A percentile compares a stretch with the other conserved stretches of the same genome.
phyloP scores from a whole-genome alignment of 2,888 invertebrate genomes.

The Eurytoma adleriae region DNA sequence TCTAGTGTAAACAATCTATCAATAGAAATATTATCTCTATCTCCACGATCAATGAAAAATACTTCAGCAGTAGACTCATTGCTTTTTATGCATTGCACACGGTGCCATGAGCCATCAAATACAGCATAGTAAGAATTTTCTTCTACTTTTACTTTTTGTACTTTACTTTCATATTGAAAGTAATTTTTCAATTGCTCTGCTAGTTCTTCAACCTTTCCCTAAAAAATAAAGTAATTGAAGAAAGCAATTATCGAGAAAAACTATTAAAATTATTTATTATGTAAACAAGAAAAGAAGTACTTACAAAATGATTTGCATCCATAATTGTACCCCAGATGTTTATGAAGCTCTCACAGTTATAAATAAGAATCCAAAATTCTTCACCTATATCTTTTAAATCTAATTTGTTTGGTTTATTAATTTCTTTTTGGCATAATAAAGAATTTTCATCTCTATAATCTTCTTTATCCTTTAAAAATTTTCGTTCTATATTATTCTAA shows the following conservation, averaged over 20 bases:
- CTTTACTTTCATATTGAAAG: constrained; percentile 11
- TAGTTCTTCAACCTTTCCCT: constrained; percentile 24
- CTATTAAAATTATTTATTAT: constrained; percentile 2
- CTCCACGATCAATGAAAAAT: constrained; percentile 39
- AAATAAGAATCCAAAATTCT: constrained; percentile 26
- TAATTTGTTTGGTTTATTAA: too few species aligned
- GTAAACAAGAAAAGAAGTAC: neutral
- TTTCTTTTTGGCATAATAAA: too few species aligned
- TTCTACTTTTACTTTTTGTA: neutral
- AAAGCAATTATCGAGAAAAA: neutral
- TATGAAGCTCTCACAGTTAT: neutral
- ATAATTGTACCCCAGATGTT: constrained; percentile 32
- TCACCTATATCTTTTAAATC: neutral
- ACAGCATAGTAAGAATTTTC: constrained; percentile 17
- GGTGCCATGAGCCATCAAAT: constrained; percentile 30
- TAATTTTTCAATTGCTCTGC: constrained; percentile 3
- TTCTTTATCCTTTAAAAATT: neutral
- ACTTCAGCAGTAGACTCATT: neutral
- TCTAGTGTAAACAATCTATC: neutral
- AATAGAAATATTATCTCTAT: neutral
- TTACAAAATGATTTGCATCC: constrained; percentile 27
- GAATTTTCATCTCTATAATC: too few species aligned
- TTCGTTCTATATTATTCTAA: neutral
- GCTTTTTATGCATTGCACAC: constrained; percentile 29
- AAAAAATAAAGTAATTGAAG: neutral